Evolutionary conservation across 2,113 vertebrate genomes (phyloP).

Genomic region (human): GRCh38 chr13:82764501-82765000

Average conservation of each 20-base stretch:
- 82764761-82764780: not conserved
- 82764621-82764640: not conserved
- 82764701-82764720: not conserved
- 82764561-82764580: not conserved
- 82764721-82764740: not conserved
- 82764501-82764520: not conserved
- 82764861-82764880: not conserved
- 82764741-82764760: not conserved
- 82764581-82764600: not conserved
- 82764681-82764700: not conserved
- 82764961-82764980: constrained; percentile 10
- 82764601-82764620: not conserved
- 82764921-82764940: not conserved
- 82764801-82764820: not conserved
- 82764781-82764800: not conserved
- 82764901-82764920: not conserved
- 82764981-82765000: not conserved
- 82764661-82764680: not conserved
- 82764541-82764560: not conserved
- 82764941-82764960: not conserved
- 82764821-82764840: not conserved
- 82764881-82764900: not conserved
- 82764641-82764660: not conserved
- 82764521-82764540: not conserved
- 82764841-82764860: not conserved